Conservation (phyloP, 2,113 vertebrate genomes). For the Podocnemis expansa region DNA sequence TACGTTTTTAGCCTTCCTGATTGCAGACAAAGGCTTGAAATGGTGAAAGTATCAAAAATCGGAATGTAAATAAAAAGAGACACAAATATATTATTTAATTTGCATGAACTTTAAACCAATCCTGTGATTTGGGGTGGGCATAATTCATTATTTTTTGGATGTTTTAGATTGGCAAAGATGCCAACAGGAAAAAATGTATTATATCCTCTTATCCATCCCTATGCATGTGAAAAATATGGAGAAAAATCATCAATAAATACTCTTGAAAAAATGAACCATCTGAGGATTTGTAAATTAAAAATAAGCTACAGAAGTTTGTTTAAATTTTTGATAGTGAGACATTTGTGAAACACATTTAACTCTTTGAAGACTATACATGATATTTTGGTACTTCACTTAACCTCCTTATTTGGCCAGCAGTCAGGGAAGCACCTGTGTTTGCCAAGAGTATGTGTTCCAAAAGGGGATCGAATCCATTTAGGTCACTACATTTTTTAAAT, state of each 20-base stretch:
- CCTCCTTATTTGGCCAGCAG: neutral
- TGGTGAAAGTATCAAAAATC: neutral
- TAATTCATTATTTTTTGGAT: neutral
- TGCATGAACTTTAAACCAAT: neutral
- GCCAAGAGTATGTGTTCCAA: neutral
- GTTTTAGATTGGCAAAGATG: neutral
- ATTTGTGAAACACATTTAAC: neutral
- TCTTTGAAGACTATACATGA: neutral
- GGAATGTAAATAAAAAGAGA: neutral
- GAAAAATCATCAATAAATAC: neutral
- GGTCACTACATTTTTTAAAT: neutral
- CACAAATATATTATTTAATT: neutral
- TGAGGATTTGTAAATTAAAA: neutral
- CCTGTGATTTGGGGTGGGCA: neutral
- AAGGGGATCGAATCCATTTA: neutral
- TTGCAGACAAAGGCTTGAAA: accelerated
- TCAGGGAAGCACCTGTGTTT: neutral
- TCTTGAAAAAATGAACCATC: neutral
- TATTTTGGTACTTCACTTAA: neutral
- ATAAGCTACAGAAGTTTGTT: neutral
- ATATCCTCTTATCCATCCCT: neutral
- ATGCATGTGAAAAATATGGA: neutral
- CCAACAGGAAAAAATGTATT: neutral
- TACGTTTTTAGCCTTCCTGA: neutral
- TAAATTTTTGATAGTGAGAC: neutral